Evolutionary conservation across 2,797 vertebrate species (phyloP).

Genomic region (Chaetophractus vellerosus): DNA sequence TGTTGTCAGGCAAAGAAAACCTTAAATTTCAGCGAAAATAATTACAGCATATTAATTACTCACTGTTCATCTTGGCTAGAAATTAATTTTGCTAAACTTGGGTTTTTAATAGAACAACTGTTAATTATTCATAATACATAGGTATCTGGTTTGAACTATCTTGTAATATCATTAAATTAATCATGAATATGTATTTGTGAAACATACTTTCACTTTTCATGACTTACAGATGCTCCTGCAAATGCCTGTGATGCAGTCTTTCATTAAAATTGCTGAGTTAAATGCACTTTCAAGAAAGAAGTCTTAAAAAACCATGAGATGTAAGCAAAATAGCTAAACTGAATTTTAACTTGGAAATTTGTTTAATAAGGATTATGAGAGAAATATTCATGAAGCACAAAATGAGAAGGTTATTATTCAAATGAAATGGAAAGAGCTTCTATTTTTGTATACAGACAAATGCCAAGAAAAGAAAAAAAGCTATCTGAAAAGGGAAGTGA

Average conservation of each 20-base stretch:
- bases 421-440: conserved; percentile 61
- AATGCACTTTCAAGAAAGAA: conserved; percentile 72
- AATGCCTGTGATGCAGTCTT: conserved; percentile 69
- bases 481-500: conserved; percentile 18
- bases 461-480: not conserved
- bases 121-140: conserved; percentile 76
- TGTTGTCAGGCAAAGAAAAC: not conserved
- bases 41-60: conserved; percentile 61
- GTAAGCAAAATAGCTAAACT: conserved; percentile 70
- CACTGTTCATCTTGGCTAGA: conserved; percentile 10
- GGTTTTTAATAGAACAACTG: conserved; percentile 60
- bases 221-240: conserved; percentile 71
- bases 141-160: conserved; percentile 69
- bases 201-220: conserved; percentile 65
- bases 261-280: conserved; percentile 73
- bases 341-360: conserved; percentile 69
- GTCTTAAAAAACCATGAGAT: conserved; percentile 54
- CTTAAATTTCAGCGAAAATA: conserved; percentile 54
- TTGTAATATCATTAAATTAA: conserved; percentile 73
- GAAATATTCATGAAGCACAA: conserved; percentile 77
- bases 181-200: conserved; percentile 79
- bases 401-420: conserved; percentile 69
- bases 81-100: conserved; percentile 25
- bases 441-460: conserved; percentile 62
- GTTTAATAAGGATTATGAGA: conserved; percentile 74